Evolutionary conservation across 2,888 invertebrate species (phyloP), one percentile per base, ranked within the genome.

Genomic region (Eupithecia dodoneata): DNA sequence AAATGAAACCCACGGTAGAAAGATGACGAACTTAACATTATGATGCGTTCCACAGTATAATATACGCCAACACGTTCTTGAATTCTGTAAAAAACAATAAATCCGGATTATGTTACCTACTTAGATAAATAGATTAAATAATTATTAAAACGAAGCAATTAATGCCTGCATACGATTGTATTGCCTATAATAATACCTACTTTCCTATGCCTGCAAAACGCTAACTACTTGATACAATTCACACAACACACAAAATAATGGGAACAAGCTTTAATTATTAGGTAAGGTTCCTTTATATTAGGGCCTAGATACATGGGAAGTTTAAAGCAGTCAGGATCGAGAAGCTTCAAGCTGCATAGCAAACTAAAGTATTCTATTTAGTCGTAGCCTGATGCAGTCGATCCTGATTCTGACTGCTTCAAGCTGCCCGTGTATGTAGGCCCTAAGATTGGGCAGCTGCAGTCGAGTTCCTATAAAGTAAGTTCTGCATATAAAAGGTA

Each of bases 11-110:
- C 30, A 30, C 12, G 12, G 63, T 59, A 59, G 59, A 55, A 55
- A 30, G 18, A 63, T 4, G 63, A 59, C 18, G 18, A 59, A 59
- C 10, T 7, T 59, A 59, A 18, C 18, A 30, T 70, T 86, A 89
- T 13, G 87, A 87, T 83, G 89, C 88, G 83, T 93, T 92, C 94
- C 94, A 95, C 77, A 93, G 85, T 81, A 95, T 88, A 88, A 94
- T 92, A 85, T 93, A 94, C 82, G 91, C 94, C 88, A 94, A 81
- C 80, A 92, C 94, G 83, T 92, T 93, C 88, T 94, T 93, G 90
- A 94, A 95, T 84, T 94, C 95, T 95, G 95, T 88, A 94, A 94
- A 87, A 81, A 84, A 86, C 85, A 85, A 76, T 72, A 59, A 7
- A 42, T 42, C 42, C 5, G 2, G 5, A 65, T 65, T 65, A 67